Conservation (phyloP, 2,797 vertebrate species). For the Platalea minor region DNA sequence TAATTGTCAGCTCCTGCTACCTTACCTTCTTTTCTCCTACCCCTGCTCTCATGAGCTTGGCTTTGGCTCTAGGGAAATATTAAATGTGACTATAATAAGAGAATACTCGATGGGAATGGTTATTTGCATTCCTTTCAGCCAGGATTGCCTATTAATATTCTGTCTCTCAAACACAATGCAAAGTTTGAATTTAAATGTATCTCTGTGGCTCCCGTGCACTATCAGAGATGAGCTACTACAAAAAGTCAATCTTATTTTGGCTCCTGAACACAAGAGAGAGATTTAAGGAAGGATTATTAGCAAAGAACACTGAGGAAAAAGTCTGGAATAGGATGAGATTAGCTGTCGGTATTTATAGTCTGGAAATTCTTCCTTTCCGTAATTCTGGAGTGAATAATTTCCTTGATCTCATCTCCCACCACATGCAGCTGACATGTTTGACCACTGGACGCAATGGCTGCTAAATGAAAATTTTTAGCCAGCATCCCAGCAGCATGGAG, state of each 20-base stretch:
- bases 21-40: background rate
- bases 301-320: background rate
- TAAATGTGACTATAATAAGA: background rate
- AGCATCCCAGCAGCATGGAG: background rate
- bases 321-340: background rate
- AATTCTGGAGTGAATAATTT: background rate
- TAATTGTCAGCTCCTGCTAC: background rate
- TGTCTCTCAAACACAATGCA: background rate
- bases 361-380: background rate
- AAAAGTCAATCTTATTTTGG: background rate
- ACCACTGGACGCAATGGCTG: background rate
- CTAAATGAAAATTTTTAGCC: background rate
- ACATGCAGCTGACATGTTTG: background rate
- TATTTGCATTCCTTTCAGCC: conserved; percentile 27
- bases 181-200: background rate
- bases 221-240: background rate
- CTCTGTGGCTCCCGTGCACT: background rate
- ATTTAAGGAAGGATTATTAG: background rate
- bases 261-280: background rate
- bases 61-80: background rate
- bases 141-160: conserved; percentile 2
- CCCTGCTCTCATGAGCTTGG: background rate
- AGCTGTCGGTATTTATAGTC: background rate
- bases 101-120: background rate
- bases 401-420: background rate